Percentiles rank a stretch among this genome's conserved stretches.
phyloP scores from a whole-genome alignment of 2,888 invertebrate species.

The Theretra japonica region DNA sequence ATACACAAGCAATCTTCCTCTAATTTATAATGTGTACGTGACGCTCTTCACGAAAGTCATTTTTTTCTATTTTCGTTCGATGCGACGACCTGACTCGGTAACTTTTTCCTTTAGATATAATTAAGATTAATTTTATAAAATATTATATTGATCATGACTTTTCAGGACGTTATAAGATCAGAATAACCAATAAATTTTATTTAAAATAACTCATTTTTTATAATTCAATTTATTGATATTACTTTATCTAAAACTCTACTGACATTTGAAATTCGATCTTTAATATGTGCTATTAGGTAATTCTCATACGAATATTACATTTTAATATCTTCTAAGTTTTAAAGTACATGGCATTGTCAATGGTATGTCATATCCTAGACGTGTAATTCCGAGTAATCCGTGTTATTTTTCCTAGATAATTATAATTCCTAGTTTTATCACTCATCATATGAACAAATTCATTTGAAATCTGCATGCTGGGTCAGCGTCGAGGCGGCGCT shows the following conservation, averaged over 20 bases:
- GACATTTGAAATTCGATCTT: no score
- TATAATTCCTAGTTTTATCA: constrained; percentile 59
- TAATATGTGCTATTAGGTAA: no score
- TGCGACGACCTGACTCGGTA: constrained; percentile 8
- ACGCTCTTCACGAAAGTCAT: constrained; percentile 37
- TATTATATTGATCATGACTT: no score
- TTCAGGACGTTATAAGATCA: no score
- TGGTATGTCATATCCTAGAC: background rate
- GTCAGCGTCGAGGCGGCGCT: constrained; percentile 67
- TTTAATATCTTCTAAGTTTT: background rate
- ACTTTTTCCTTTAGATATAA: background rate
- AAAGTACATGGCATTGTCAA: background rate
- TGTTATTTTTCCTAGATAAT: constrained; percentile 38
- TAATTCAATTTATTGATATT: no score
- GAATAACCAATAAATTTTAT: no score
- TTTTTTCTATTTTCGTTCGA: constrained; percentile 36
- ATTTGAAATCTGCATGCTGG: constrained; percentile 63
- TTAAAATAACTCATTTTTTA: no score
- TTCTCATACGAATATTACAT: background rate
- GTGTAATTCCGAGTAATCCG: constrained; percentile 9
- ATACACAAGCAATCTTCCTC: constrained; percentile 48
- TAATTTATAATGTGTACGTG: constrained; percentile 47
- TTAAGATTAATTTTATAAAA: no score
- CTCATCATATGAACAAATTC: constrained; percentile 69
- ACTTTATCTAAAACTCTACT: no score